Base-by-base conservation (phyloP, 1,140 invertebrate genomes). In the Oryzaephilus surinamensis region DNA sequence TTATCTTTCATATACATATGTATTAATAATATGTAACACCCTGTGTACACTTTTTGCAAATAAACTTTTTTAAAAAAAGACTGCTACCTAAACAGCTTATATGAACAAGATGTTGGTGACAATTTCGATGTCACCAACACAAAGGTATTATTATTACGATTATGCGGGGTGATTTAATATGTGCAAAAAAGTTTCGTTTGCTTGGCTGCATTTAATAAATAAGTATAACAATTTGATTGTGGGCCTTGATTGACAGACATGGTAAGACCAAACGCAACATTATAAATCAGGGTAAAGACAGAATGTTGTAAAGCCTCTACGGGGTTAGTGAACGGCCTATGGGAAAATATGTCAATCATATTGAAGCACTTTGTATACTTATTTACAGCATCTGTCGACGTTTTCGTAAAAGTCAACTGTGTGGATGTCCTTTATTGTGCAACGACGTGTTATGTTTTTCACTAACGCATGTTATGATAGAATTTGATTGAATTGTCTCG, bases 261-360 rank as follows among this genome's bases (percentile, higher is more conserved):
- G 29, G 15, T 27, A 19, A 24, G 27, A 31, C 16, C 27, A 21
- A 16, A 15, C 17, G 41, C 15, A 43, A 38, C 41, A 30, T 13
- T 16, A 24, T 8, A 24, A 40, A 40, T 40, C 38, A 32, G 30
- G 38, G 38, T 32, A 33, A 1, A 21, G 20, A 11, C 19, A 26
- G 21, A 38, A 17, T 30, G 12, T 21, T 11, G 18, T n/a, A n/a
- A n/a, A n/a, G 32, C 23, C 31, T 39, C 41, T 27, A 29, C 26
- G 36, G 41, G 41, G 38, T 44, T 38, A 23, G 29, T 12, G 29
- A 31, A 34, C 32, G 36, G 36, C 45, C 46, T 39, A 29, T 41
- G 48, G 48, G 48, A 50, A 46, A 50, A 50, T 46, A 46, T 38
- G 48, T 50, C 48, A 50, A 50, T 50, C 48, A 50, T 38, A 33